A percentile compares a stretch with the other conserved stretches of the same genome.
Evolutionary conservation across 2,888 invertebrate genomes (phyloP).

Genomic region (Villa cingulata): DNA sequence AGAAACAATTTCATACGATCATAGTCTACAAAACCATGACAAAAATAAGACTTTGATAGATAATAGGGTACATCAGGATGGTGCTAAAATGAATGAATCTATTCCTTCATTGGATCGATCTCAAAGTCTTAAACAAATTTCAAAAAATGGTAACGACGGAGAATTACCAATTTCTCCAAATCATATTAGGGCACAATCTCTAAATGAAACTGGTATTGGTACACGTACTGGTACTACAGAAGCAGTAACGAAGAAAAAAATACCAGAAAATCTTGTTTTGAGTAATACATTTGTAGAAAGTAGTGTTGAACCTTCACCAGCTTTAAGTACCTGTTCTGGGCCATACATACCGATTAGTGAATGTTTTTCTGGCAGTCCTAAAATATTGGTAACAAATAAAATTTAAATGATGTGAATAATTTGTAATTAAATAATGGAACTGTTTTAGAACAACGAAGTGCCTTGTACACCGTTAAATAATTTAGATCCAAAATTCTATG

Average conservation of each 20-base stretch:
- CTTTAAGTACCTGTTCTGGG: slow-evolving; percentile 55
- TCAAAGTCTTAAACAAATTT: slow-evolving; percentile 7
- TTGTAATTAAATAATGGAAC: no score
- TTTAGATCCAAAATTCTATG: slow-evolving; percentile 43
- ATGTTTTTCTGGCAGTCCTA: slow-evolving; percentile 69
- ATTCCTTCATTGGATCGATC: slow-evolving; percentile 14
- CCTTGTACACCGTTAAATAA: slow-evolving; percentile 34
- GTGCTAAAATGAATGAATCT: neutral
- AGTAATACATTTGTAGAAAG: slow-evolving; percentile 24
- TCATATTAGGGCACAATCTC: slow-evolving; percentile 13
- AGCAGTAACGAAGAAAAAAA: slow-evolving; percentile 28
- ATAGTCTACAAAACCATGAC: neutral
- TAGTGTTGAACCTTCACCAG: slow-evolving; percentile 44
- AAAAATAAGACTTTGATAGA: neutral
- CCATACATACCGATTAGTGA: slow-evolving; percentile 88
- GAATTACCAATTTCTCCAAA: slow-evolving; percentile 1
- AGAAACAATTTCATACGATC: slow-evolving; percentile 28
- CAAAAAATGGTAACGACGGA: slow-evolving; percentile 3
- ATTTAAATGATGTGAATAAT: neutral
- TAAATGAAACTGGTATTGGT: slow-evolving; percentile 11
- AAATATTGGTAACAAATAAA: slow-evolving; percentile 22
- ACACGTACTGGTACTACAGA: slow-evolving; percentile 22
- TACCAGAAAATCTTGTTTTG: slow-evolving; percentile 35
- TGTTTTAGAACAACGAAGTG: slow-evolving; percentile 21
- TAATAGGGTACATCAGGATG: neutral